Conservation (phyloP, 2,888 invertebrate species). For the Rapana venosa region DNA sequence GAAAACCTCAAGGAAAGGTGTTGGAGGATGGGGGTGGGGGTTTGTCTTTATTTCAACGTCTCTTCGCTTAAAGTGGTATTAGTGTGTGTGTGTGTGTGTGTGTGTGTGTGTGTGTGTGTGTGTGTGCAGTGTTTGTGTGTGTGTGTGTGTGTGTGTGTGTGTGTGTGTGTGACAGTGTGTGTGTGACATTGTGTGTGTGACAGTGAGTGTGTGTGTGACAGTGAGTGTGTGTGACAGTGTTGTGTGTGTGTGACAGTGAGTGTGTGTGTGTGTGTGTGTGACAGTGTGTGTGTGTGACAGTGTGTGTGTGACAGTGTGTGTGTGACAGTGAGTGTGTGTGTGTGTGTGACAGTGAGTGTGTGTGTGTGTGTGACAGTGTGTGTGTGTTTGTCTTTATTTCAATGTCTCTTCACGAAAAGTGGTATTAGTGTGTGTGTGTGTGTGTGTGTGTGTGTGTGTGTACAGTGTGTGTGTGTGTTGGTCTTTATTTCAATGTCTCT, state of each 20-base stretch:
- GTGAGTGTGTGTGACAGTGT: background rate
- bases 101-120: background rate
- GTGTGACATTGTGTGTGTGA: background rate
- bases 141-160: no score
- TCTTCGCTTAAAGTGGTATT: background rate
- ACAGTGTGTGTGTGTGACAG: background rate
- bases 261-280: background rate
- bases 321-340: background rate
- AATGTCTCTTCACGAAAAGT: no score
- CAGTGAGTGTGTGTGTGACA: background rate
- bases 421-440: background rate
- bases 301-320: background rate
- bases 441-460: background rate
- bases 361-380: background rate
- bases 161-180: background rate
- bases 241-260: background rate
- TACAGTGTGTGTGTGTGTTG: background rate
- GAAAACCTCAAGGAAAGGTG: no score
- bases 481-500: no score
- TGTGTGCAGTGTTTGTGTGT: background rate
- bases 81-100: background rate
- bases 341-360: background rate
- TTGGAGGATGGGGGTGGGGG: no score
- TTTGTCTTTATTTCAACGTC: no score
- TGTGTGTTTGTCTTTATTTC: no score